These are phyloP conservation scores for Leptopilina myrica DNA, from an alignment of 2,888 invertebrate genomes.

Conservation along the genomic window DNA sequence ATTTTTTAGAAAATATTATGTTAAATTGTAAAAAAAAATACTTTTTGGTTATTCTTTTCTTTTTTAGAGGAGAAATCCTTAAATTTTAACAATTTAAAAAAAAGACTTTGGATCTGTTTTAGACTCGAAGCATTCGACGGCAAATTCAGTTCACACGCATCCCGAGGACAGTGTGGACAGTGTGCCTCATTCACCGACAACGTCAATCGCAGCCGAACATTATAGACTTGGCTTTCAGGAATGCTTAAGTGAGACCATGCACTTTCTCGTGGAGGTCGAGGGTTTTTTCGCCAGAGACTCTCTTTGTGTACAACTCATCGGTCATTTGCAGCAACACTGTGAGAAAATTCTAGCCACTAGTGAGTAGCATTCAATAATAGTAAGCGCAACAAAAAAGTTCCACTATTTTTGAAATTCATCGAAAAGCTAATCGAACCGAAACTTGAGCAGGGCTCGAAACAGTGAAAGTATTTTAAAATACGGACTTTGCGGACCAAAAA, in stretches of 20 bases:
- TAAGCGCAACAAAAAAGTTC: no score
- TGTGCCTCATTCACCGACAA: constrained; percentile 67
- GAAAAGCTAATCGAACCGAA: no score
- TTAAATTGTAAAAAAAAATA: no score
- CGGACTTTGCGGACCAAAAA: no score
- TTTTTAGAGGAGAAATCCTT: no score
- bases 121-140: constrained; percentile 68
- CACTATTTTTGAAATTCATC: no score
- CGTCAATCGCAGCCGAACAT: constrained; percentile 76
- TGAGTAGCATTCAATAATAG: constrained; percentile 58
- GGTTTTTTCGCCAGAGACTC: constrained; percentile 89
- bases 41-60: no score
- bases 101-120: not conserved
- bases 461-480: no score
- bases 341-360: constrained; percentile 80
- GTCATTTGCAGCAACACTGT: constrained; percentile 90
- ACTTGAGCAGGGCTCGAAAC: no score
- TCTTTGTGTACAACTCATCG: constrained; percentile 87
- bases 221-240: constrained; percentile 93
- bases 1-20: not conserved
- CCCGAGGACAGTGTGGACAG: constrained; percentile 74
- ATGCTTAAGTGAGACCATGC: constrained; percentile 92
- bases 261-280: constrained; percentile 92
- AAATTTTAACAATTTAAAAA: no score
- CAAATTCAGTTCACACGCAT: constrained; percentile 69